These are phyloP conservation scores for Phaetusa simplex DNA, from an alignment of 2,113 vertebrate species.

Conservation along the genomic window DNA sequence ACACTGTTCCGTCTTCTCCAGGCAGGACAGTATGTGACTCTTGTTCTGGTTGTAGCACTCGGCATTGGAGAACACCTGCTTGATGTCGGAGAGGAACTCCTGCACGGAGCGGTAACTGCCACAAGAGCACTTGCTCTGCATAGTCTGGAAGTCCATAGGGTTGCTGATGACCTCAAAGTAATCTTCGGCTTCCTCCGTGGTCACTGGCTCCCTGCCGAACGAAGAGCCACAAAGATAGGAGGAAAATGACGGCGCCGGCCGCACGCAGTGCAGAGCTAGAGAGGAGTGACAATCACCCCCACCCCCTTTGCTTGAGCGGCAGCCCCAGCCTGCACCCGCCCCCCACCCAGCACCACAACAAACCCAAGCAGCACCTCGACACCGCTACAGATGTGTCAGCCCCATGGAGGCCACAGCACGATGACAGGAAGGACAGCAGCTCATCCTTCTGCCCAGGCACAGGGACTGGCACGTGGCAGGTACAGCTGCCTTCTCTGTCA, in stretches of 20 bases:
- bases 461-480: fast-evolving
- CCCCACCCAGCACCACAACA: not conserved
- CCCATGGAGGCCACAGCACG: fast-evolving
- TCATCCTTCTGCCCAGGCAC: not conserved
- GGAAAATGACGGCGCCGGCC: fast-evolving
- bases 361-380: not conserved
- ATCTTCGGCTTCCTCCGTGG: slow-evolving; percentile 88
- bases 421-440: not conserved
- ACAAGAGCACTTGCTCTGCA: slow-evolving; percentile 88
- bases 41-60: slow-evolving; percentile 92
- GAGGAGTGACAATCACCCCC: not conserved
- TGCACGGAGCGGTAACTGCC: slow-evolving; percentile 84
- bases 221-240: not conserved
- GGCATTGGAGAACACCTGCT: slow-evolving; percentile 92
- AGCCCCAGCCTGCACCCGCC: not conserved
- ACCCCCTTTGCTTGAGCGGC: not conserved
- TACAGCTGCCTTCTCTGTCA: fast-evolving
- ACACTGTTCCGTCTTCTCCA: slow-evolving; percentile 90
- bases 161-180: slow-evolving; percentile 89
- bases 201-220: slow-evolving; percentile 89
- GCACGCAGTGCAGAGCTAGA: not conserved
- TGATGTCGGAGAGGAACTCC: slow-evolving; percentile 91
- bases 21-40: slow-evolving; percentile 88
- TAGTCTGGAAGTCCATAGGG: slow-evolving; percentile 97
- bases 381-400: fast-evolving